Evolutionary conservation across 2,113 vertebrate genomes (phyloP).

Genomic region (Pterocles gutturalis): DNA sequence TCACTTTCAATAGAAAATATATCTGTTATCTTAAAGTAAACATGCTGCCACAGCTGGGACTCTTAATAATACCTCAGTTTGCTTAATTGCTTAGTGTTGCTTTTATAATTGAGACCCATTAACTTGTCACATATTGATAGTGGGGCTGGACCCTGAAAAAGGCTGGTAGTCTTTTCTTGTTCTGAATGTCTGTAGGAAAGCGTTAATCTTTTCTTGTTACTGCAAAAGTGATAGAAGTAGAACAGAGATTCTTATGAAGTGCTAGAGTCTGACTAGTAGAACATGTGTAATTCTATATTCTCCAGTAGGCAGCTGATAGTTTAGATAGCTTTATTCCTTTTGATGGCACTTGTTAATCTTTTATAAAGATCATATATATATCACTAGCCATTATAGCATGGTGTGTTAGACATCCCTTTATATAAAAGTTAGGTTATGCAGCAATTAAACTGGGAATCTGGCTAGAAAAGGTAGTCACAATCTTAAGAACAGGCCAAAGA

Average conservation of each 20-base stretch:
- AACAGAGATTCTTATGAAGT: background rate
- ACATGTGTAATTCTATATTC: background rate
- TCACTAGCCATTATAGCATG: background rate
- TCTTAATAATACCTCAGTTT: constrained; percentile 52
- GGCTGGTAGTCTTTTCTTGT: background rate
- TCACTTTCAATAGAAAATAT: constrained; percentile 2
- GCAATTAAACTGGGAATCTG: background rate
- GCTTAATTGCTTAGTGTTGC: constrained; percentile 67
- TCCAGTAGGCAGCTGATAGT: background rate
- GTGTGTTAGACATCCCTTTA: background rate
- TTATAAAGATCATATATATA: background rate
- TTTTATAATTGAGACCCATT: constrained; percentile 72
- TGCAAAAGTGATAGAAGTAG: background rate
- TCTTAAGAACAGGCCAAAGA: background rate
- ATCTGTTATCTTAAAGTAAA: constrained; percentile 31
- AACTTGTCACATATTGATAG: constrained; percentile 69
- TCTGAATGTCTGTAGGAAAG: background rate
- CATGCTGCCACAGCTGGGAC: background rate
- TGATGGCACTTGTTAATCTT: background rate
- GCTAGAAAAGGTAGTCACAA: background rate
- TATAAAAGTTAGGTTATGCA: background rate
- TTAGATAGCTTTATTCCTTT: background rate
- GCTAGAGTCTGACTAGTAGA: background rate
- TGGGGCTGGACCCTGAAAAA: constrained; percentile 53
- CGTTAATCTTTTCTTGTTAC: background rate